Percentiles rank a stretch among this genome's conserved stretches.
Conservation (phyloP, 2,113 vertebrate species). For the Pogona vitticeps region DNA sequence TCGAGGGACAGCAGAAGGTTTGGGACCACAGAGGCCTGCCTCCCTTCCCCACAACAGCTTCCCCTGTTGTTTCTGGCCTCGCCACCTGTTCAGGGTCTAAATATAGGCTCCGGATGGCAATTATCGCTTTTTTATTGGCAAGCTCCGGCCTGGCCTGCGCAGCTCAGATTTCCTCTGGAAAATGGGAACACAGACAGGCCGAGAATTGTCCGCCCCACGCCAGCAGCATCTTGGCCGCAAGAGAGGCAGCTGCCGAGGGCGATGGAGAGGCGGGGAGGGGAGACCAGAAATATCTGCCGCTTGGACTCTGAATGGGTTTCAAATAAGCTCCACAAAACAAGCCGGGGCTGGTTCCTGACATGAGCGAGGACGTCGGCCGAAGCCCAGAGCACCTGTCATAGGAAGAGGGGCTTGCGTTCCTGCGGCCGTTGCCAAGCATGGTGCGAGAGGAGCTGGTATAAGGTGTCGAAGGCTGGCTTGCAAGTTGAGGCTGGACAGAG, state of each 20-base stretch:
- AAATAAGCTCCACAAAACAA: not conserved
- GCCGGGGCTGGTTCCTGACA: conserved; percentile 10
- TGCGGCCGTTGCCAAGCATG: not conserved
- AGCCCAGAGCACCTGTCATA: conserved; percentile 10
- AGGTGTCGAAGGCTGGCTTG: not conserved
- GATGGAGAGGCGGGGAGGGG: no score
- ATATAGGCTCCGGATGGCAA: conserved; percentile 23
- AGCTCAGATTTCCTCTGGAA: conserved; percentile 31
- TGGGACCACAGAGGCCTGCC: not conserved
- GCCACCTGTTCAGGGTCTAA: conserved; percentile 33
- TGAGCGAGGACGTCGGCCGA: not conserved
- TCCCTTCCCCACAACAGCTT: conserved; percentile 14
- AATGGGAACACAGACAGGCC: conserved; percentile 23
- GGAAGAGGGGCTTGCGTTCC: not conserved
- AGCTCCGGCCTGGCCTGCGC: conserved; percentile 3
- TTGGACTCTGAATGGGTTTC: not conserved
- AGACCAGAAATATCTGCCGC: conserved; percentile 19
- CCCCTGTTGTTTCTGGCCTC: not conserved
- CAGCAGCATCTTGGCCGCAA: conserved; percentile 17
- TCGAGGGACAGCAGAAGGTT: not conserved
- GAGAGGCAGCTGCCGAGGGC: conserved; percentile 23
- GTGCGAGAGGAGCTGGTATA: not conserved
- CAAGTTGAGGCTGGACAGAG: not conserved
- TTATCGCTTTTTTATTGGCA: conserved; percentile 28
- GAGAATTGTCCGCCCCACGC: not conserved